A percentile compares a stretch with the other conserved stretches of the same genome.
Evolutionary conservation across 2,113 vertebrate species (phyloP).

Genomic region (Aythya baeri): DNA sequence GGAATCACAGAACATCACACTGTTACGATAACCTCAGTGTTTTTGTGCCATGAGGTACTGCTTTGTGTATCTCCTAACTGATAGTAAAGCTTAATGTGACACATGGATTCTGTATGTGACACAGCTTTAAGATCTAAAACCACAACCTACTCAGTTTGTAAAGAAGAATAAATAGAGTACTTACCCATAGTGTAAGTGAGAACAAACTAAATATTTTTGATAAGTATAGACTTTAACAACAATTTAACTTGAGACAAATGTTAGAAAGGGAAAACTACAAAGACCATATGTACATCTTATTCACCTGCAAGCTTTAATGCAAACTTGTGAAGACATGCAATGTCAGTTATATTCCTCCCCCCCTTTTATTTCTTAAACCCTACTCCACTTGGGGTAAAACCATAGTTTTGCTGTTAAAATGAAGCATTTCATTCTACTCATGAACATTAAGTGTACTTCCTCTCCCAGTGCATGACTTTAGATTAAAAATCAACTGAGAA

Average conservation of each 20-base stretch:
- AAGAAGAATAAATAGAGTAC: neutral
- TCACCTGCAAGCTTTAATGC: too few species aligned
- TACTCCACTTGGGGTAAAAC: neutral
- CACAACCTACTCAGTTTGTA: neutral
- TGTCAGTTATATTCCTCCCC: too few species aligned
- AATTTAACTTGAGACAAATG: neutral
- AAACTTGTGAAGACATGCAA: neutral
- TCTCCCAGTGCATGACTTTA: neutral
- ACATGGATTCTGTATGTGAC: neutral
- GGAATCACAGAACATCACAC: neutral
- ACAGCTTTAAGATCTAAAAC: neutral
- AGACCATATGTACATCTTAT: neutral
- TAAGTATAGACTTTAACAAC: neutral
- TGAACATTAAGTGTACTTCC: neutral
- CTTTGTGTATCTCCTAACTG: neutral
- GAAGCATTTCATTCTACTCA: neutral
- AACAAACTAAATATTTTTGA: neutral
- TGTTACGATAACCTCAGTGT: neutral
- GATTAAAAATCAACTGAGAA: neutral
- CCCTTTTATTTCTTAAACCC: too few species aligned
- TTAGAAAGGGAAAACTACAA: neutral
- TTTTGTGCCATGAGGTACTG: neutral
- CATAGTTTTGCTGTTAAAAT: neutral
- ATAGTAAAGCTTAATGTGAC: neutral
- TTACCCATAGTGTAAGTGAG: neutral